Conservation (phyloP, 2,113 vertebrate genomes). For the Nycticorax nycticorax region DNA sequence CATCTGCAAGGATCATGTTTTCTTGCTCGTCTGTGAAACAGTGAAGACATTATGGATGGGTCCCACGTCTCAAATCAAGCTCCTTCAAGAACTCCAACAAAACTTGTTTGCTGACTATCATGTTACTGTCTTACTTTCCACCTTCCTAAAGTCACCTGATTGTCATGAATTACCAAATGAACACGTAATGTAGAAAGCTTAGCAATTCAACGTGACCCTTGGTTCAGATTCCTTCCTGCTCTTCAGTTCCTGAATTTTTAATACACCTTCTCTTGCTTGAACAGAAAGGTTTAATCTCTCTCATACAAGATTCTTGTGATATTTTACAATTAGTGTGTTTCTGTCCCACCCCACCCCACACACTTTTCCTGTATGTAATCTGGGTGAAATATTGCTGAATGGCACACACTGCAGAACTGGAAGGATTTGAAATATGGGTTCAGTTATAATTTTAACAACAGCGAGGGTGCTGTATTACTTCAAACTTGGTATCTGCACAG, state of each 20-base stretch:
- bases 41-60: background rate
- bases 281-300: background rate
- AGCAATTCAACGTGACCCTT: background rate
- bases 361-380: background rate
- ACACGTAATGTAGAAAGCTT: conserved; percentile 16
- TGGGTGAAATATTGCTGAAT: background rate
- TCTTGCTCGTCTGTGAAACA: background rate
- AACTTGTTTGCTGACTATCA: conserved; percentile 40
- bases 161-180: conserved; percentile 43
- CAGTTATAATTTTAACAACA: background rate
- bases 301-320: background rate
- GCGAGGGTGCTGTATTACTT: background rate
- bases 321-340: conserved; percentile 13
- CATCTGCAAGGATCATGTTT: background rate
- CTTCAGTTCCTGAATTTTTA: conserved; percentile 28
- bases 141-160: conserved; percentile 49
- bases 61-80: background rate
- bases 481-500: background rate
- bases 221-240: conserved; percentile 18
- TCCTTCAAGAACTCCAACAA: conserved; percentile 27
- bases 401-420: background rate
- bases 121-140: conserved; percentile 26
- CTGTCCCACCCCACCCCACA: background rate
- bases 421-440: background rate
- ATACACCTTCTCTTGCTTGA: conserved; percentile 25